Evolutionary conservation across 2,113 vertebrate species (phyloP), one percentile per base, ranked within the genome.

Genomic region (Dryoscopus gambensis): DNA sequence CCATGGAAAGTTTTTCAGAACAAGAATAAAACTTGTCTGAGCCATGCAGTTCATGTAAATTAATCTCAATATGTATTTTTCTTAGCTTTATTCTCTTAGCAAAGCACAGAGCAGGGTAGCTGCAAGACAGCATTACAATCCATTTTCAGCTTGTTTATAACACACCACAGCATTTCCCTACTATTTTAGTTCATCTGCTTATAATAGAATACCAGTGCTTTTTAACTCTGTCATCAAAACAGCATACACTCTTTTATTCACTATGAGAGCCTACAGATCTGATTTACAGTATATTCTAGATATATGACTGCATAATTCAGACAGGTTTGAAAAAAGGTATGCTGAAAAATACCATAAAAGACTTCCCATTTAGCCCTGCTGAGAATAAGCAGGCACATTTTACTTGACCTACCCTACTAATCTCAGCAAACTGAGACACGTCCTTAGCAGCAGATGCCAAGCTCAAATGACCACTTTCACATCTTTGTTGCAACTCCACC

Each of bases 401-500:
- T 74, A 86, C 40, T 80, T 95, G 87, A 96, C 82, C 92, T 88
- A 74, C 71, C 19, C 79, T 25, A 86, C 87, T 81, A 88, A 94
- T 91, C 75, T 86, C 87, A 74, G 82, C 60, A 93, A 76, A n/a
- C 1, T 74, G 46, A 82, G 16, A 44, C 42, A 44, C 42, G 18
- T 5, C 87, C 33, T 87, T 67, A 74, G 87, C 50, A 92, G 57
- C 87, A 96, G 85, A 94, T 90, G 62, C 53, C 90, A 88, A 96
- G 74, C 47, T 94, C 95, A 95, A 88, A 95, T 80, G 35, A 93
- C 81, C 30, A 74, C 78, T 74, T 95, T 14, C 53, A 94, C 87
- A 83, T 70, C 59, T 74, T 91, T 50, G 44, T 2, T 76, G 42
- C 42, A 74, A 75, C n/a, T 87, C 75, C 78, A 94, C 67, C 56